Percentiles rank a stretch among this genome's conserved stretches.
These are phyloP conservation scores for Abrostola triplasia DNA, from an alignment of 2,888 invertebrate genomes.

Conservation along the genomic window DNA sequence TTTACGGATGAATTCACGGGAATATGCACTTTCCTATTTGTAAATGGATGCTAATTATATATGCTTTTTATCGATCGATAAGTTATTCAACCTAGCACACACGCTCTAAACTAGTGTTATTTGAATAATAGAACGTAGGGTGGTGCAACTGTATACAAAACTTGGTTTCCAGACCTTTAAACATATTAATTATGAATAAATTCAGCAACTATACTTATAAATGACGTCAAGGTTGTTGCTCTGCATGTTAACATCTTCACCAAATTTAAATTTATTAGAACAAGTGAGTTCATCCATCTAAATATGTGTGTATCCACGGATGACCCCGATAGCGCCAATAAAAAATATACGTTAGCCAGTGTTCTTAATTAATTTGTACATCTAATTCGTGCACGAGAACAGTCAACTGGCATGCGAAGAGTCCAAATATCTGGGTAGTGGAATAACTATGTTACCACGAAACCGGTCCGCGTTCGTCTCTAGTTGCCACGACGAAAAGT, in stretches of 20 bases:
- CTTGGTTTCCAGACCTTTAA: too few species aligned
- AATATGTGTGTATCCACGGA: constrained; percentile 34
- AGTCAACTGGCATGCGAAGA: constrained; percentile 39
- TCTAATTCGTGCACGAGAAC: constrained; percentile 52
- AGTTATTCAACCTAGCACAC: constrained; percentile 7
- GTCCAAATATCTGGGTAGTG: constrained; percentile 40
- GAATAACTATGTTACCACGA: constrained; percentile 65
- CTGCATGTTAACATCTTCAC: constrained; percentile 6
- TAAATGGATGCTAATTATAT: constrained; percentile 33
- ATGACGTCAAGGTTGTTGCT: constrained; percentile 12
- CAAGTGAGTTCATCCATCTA: constrained; percentile 34
- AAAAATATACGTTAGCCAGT: constrained; percentile 58
- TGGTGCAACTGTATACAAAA: not conserved
- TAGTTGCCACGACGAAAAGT: constrained; percentile 77
- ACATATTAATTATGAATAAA: not conserved
- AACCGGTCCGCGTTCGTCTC: constrained; percentile 64
- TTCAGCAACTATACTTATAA: constrained; percentile 10
- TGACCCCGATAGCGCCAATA: constrained; percentile 59
- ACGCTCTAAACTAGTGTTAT: too few species aligned
- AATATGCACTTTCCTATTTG: constrained; percentile 58
- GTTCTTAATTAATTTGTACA: constrained; percentile 65
- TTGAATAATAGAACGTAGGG: not conserved
- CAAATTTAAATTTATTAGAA: constrained; percentile 27
- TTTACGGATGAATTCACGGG: constrained; percentile 72
- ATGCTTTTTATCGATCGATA: constrained; percentile 22